Evolutionary conservation across 2,888 invertebrate species (phyloP).

Genomic region (Fragum whitleyi): DNA sequence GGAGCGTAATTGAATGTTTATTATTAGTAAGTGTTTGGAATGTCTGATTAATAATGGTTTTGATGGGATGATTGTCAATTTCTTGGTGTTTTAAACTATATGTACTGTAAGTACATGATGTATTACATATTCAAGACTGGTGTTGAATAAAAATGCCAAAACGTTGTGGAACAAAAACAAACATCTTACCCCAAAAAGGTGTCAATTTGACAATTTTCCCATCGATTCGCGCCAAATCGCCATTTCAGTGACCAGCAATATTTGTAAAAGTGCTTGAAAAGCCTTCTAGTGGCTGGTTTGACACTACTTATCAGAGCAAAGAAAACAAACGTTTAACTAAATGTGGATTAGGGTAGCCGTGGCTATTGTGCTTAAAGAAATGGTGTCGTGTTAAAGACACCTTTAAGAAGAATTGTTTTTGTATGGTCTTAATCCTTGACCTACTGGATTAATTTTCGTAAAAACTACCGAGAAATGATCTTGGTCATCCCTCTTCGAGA

Average conservation of each 20-base stretch:
- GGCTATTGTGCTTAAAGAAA: conserved; percentile 16
- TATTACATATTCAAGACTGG: neutral
- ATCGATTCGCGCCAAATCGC: conserved; percentile 22
- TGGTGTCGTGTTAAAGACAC: conserved; percentile 17
- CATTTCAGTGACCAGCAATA: conserved; percentile 22
- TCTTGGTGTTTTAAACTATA: too few species aligned
- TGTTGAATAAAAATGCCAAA: neutral
- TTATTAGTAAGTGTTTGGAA: too few species aligned
- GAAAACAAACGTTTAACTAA: conserved; percentile 38
- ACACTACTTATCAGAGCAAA: conserved; percentile 25
- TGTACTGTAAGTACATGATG: too few species aligned
- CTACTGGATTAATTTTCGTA: neutral
- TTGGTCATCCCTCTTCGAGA: too few species aligned
- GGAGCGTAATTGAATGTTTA: too few species aligned
- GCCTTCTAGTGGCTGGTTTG: conserved; percentile 23
- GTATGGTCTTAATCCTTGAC: conserved; percentile 7
- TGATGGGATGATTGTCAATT: too few species aligned
- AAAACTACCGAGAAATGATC: too few species aligned
- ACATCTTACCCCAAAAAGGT: conserved; percentile 1
- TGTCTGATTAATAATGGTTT: too few species aligned
- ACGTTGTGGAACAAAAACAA: neutral
- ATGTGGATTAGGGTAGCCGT: conserved; percentile 28
- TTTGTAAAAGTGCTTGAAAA: conserved; percentile 24
- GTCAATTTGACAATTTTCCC: conserved; percentile 17
- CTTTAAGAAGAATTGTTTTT: conserved; percentile 9